Percentiles rank a stretch among this genome's conserved stretches.
Conservation (phyloP, 2,888 invertebrate species). For the Platycheirus rosarum region DNA sequence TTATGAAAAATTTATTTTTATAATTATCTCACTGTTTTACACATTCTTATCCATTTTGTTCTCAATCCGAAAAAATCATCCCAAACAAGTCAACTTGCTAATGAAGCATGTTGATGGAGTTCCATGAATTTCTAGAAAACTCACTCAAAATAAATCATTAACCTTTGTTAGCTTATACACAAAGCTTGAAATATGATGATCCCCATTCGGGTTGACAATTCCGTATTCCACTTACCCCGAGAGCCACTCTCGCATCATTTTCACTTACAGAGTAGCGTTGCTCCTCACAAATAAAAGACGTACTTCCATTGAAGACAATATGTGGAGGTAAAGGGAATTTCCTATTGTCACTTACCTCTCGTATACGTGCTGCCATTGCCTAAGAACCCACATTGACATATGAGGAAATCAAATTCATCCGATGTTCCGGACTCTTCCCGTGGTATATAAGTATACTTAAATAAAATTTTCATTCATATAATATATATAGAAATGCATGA, state of each 20-base stretch:
- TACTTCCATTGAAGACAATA: constrained; percentile 40
- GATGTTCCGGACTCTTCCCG: constrained; percentile 45
- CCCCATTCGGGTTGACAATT: constrained; percentile 54
- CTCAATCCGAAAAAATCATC: too few species aligned
- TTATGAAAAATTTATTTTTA: too few species aligned
- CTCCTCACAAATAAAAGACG: constrained; percentile 29
- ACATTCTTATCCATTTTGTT: too few species aligned
- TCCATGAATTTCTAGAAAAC: background rate
- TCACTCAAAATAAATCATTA: background rate
- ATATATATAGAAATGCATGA: background rate
- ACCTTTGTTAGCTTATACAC: background rate
- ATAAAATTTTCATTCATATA: constrained; percentile 8
- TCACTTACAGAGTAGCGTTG: background rate
- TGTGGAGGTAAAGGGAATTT: constrained; percentile 53
- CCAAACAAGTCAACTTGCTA: background rate
- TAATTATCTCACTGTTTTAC: too few species aligned
- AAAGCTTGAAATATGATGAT: constrained; percentile 60
- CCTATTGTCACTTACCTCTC: constrained; percentile 63
- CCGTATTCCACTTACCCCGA: constrained; percentile 12
- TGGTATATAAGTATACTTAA: constrained; percentile 13
- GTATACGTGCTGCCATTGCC: constrained; percentile 55
- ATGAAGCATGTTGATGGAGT: background rate
- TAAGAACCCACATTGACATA: constrained; percentile 54
- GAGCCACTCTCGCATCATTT: constrained; percentile 12
- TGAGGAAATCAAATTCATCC: constrained; percentile 70